Conservation (phyloP, 2,113 vertebrate genomes). For the Corapipo altera region DNA sequence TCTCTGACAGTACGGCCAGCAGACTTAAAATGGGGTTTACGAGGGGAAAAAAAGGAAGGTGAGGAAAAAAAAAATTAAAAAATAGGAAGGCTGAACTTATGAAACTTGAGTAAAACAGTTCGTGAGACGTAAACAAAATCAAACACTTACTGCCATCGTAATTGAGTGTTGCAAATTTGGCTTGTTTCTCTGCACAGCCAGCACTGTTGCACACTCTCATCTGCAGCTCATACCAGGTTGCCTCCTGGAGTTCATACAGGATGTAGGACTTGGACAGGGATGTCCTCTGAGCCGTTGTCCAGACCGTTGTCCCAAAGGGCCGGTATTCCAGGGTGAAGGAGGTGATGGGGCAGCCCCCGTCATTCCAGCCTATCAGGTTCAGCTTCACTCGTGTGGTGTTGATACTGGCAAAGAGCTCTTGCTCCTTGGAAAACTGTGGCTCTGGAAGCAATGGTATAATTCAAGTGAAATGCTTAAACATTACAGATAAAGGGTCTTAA, state of each 20-base stretch:
- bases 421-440: slow-evolving; percentile 98
- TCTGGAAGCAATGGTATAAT: slow-evolving; percentile 70
- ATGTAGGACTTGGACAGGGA: slow-evolving; percentile 95
- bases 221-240: slow-evolving; percentile 96
- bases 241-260: slow-evolving; percentile 93
- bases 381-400: slow-evolving; percentile 90
- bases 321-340: slow-evolving; percentile 95
- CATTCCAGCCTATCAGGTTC: slow-evolving; percentile 97
- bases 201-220: slow-evolving; percentile 98
- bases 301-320: slow-evolving; percentile 87
- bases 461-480: not conserved
- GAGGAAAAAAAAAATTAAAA: not conserved
- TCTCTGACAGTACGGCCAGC: not conserved
- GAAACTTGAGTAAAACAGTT: not conserved
- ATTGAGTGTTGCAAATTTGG: slow-evolving; percentile 93
- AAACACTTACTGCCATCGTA: slow-evolving; percentile 91
- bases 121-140: not conserved
- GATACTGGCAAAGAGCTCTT: slow-evolving; percentile 95
- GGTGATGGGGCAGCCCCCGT: slow-evolving; percentile 96
- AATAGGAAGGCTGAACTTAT: no score
- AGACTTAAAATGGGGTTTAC: not conserved
- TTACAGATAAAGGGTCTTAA: not conserved
- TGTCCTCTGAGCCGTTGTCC: slow-evolving; percentile 93
- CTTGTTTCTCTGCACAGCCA: slow-evolving; percentile 92
- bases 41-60: not conserved